Evolutionary conservation across 1,140 invertebrate species (phyloP).

Genomic region (Saxidomus purpurata): DNA sequence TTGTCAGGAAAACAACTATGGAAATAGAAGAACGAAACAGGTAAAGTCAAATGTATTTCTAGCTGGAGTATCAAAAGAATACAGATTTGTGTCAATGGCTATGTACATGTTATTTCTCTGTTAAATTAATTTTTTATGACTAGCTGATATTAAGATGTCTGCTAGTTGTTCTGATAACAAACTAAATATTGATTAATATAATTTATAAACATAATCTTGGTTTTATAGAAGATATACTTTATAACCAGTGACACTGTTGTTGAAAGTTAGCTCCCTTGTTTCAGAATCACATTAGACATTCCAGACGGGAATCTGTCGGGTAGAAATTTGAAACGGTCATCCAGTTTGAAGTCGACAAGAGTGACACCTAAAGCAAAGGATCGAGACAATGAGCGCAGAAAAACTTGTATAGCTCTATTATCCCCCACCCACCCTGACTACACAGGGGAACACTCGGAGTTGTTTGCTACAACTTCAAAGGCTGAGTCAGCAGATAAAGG

Average conservation of each 20-base stretch:
- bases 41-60: constrained; percentile 55
- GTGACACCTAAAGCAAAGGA: constrained; percentile 68
- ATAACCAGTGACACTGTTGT: no score
- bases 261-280: background rate
- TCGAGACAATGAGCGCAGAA: constrained; percentile 76
- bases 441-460: background rate
- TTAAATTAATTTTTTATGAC: no score
- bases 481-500: background rate
- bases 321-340: constrained; percentile 76
- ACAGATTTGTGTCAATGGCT: no score
- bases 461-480: background rate
- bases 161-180: no score
- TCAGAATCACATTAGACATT: constrained; percentile 39
- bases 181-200: no score
- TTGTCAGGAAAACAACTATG: constrained; percentile 89
- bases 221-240: no score
- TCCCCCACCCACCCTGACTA: constrained; percentile 68
- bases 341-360: constrained; percentile 78
- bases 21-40: constrained; percentile 88
- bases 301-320: constrained; percentile 47
- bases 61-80: no score
- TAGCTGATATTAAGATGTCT: no score
- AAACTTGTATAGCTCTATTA: constrained; percentile 80
- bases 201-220: no score
- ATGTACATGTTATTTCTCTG: no score